Percentiles rank a stretch among this genome's conserved stretches.
Evolutionary conservation across 2,888 invertebrate genomes (phyloP).

Genomic region (Machimus atricapillus): DNA sequence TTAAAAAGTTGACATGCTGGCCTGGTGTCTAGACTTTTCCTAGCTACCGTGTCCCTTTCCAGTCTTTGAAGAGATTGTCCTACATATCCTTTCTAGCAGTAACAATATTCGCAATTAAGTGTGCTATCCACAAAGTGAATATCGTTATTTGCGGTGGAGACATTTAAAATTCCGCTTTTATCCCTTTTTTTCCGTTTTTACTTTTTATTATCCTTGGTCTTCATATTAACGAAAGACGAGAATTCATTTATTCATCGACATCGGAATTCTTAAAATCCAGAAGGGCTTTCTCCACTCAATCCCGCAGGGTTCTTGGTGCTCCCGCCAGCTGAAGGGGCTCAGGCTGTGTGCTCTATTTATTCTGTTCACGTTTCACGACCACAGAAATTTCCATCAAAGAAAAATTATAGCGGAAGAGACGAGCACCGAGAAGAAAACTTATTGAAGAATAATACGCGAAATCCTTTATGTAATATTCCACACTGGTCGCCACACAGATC

Average conservation of each 20-base stretch:
- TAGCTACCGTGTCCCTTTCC: neutral
- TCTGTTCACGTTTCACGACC: slow-evolving; percentile 15
- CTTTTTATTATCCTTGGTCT: neutral
- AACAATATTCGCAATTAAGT: neutral
- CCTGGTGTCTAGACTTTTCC: neutral
- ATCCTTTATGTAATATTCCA: slow-evolving; percentile 31
- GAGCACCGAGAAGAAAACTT: slow-evolving; percentile 12
- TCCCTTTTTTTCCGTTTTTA: neutral
- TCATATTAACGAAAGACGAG: slow-evolving; percentile 7
- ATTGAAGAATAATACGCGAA: slow-evolving; percentile 35
- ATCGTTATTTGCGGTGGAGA: neutral
- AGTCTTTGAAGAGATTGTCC: neutral
- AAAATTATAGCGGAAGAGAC: slow-evolving; percentile 35
- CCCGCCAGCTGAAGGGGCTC: neutral
- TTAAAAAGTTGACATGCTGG: neutral
- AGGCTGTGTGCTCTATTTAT: slow-evolving; percentile 1
- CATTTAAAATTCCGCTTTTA: neutral
- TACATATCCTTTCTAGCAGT: neutral
- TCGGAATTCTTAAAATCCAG: slow-evolving; percentile 1
- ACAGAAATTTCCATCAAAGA: slow-evolving; percentile 33
- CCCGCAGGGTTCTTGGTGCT: neutral
- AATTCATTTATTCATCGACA: neutral
- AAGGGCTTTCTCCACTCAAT: neutral
- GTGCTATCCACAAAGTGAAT: neutral
- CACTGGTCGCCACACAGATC: neutral